Percentiles rank a stretch among this genome's conserved stretches.
phyloP scores from a whole-genome alignment of 1,140 invertebrate genomes.

The Sesamia nonagrioides region DNA sequence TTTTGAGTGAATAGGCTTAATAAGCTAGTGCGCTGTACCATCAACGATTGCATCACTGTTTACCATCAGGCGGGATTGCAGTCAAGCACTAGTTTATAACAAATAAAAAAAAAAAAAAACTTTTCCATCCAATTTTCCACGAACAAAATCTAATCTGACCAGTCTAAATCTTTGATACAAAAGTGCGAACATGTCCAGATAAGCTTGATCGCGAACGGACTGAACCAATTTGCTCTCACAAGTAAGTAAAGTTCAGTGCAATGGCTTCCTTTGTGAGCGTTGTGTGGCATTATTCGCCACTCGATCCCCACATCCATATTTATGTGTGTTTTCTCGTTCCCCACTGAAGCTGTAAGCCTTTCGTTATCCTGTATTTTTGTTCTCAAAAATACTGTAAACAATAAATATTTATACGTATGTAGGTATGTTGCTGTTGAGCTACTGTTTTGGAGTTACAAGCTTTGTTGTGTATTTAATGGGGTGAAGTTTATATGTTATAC shows the following conservation, averaged over 20 bases:
- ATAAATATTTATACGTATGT: slow-evolving; percentile 27
- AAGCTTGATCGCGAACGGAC: background rate
- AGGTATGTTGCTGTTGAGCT: slow-evolving; percentile 2
- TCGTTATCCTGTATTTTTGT: slow-evolving; percentile 28
- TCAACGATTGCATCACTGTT: too few relatives aligned
- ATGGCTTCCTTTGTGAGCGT: background rate
- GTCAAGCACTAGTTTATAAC: too few relatives aligned
- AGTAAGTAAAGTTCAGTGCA: background rate
- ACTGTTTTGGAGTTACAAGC: background rate
- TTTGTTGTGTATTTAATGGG: background rate
- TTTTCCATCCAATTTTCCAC: background rate
- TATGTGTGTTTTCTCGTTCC: slow-evolving; percentile 19
- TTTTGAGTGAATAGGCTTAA: too few relatives aligned
- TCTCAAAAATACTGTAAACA: slow-evolving; percentile 34
- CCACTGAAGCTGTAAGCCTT: slow-evolving; percentile 29
- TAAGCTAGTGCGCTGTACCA: too few relatives aligned
- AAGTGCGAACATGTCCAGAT: background rate
- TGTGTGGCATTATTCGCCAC: background rate
- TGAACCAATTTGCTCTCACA: slow-evolving; percentile 10
- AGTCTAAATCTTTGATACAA: too few relatives aligned
- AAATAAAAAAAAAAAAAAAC: too few relatives aligned
- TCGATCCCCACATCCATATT: slow-evolving; percentile 38
- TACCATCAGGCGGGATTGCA: too few relatives aligned
- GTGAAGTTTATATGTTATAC: too few relatives aligned
- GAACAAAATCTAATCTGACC: too few relatives aligned